These are phyloP conservation scores for Sebastolobus alascanus DNA, from an alignment of 2,797 vertebrate genomes.

Conservation along the genomic window DNA sequence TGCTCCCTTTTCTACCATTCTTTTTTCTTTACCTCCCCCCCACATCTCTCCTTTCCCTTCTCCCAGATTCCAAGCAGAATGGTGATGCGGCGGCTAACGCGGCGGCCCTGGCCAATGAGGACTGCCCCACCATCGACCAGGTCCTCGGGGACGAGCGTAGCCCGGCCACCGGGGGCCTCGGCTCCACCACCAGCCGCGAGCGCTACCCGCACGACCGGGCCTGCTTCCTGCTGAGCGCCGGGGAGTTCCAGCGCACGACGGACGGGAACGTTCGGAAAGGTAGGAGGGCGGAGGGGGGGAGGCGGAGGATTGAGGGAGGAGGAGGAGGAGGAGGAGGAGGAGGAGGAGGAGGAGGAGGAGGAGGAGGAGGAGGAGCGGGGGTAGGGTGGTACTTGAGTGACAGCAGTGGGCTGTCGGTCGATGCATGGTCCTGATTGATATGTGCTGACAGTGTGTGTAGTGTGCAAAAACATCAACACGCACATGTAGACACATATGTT, in stretches of 20 bases:
- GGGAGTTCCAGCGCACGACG: conserved; percentile 90
- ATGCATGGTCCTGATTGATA: conserved; percentile 57
- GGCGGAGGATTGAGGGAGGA: not conserved
- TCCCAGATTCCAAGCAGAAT: conserved; percentile 92
- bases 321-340: not conserved
- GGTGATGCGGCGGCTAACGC: conserved; percentile 90
- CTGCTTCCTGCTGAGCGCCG: conserved; percentile 93
- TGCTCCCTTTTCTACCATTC: not conserved
- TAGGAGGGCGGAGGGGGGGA: conserved; percentile 74
- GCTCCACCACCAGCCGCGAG: conserved; percentile 84
- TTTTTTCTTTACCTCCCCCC: not conserved
- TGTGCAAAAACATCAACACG: conserved; percentile 18
- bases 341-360: conserved; percentile 11
- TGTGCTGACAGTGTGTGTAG: conserved; percentile 30
- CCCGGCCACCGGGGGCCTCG: conserved; percentile 84
- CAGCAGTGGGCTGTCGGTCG: conserved; percentile 38
- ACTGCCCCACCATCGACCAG: conserved; percentile 95
- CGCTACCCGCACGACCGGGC: conserved; percentile 93
- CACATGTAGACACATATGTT: not conserved
- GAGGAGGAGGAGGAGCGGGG: not conserved
- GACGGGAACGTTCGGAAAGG: conserved; percentile 96
- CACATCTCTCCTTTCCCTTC: too few species aligned
- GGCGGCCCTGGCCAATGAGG: conserved; percentile 93
- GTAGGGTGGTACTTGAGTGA: conserved; percentile 38
- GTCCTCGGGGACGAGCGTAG: conserved; percentile 94